These are phyloP conservation scores for Cantharis rustica DNA, from an alignment of 2,888 invertebrate species.

Conservation along the genomic window DNA sequence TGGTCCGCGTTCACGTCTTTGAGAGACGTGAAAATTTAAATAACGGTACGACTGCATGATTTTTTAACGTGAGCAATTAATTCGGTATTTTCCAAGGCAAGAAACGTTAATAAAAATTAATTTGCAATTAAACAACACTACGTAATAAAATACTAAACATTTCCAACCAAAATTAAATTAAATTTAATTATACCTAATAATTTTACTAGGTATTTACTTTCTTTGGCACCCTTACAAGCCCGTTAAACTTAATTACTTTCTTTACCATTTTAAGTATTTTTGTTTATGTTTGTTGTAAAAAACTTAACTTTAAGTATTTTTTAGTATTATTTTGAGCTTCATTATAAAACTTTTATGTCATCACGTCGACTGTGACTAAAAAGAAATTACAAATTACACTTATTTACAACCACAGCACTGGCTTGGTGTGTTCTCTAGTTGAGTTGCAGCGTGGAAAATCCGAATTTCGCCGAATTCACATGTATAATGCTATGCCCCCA, in stretches of 20 bases:
- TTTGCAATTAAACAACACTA: neutral
- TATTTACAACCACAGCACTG: too few relatives aligned
- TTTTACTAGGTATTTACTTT: neutral
- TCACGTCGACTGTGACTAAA: neutral
- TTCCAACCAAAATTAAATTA: neutral
- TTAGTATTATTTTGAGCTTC: neutral
- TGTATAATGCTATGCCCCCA: too few relatives aligned
- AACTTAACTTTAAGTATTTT: neutral
- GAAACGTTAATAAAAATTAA: neutral
- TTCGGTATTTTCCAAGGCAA: neutral
- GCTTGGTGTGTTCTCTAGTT: too few relatives aligned
- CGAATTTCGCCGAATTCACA: too few relatives aligned
- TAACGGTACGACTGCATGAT: neutral
- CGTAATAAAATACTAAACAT: neutral
- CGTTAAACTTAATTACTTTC: neutral
- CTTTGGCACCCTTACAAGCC: neutral
- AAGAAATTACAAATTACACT: neutral
- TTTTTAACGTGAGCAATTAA: neutral
- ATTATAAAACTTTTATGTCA: neutral
- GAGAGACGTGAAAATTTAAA: neutral
- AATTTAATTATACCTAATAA: slow-evolving; percentile 4
- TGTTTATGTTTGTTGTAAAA: neutral
- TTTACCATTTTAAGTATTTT: neutral
- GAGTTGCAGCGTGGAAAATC: too few relatives aligned
- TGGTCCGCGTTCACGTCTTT: neutral